Evolutionary conservation across 2,797 vertebrate genomes (phyloP).

Genomic region (Oryzias dopingdopingensis): DNA sequence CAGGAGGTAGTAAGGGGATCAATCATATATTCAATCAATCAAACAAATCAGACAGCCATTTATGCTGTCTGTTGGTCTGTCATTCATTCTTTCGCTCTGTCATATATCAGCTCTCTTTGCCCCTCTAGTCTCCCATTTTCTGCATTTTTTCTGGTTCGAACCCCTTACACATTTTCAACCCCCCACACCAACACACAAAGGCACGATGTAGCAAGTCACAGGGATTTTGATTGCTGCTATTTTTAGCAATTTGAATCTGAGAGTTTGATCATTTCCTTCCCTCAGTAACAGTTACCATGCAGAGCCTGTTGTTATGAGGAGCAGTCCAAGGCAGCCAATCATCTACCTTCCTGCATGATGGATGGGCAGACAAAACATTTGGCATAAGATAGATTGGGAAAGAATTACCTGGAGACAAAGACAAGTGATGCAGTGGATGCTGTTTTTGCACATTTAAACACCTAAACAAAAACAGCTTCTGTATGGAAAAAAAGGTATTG

Average conservation of each 20-base stretch:
- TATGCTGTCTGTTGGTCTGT: constrained; percentile 48
- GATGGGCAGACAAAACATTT: constrained; percentile 54
- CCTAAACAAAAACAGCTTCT: constrained; percentile 10
- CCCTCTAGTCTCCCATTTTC: constrained; percentile 11
- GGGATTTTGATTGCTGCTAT: constrained; percentile 71
- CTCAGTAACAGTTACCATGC: constrained; percentile 73
- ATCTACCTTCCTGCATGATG: constrained; percentile 56
- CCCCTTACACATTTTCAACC: constrained; percentile 5
- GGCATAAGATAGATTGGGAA: constrained; percentile 23
- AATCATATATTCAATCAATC: constrained; percentile 46
- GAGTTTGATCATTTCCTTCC: constrained; percentile 73
- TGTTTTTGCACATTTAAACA: constrained; percentile 35
- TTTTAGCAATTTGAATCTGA: constrained; percentile 72
- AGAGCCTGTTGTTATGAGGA: constrained; percentile 68
- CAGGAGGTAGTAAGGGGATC: constrained; percentile 59
- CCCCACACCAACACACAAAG: constrained; percentile 13
- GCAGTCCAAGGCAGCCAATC: constrained; percentile 61
- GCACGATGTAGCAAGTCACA: constrained; percentile 37
- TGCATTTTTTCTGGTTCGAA: constrained; percentile 23
- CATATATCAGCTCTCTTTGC: constrained; percentile 25
- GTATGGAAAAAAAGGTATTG: constrained; percentile 2
- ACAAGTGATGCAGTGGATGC: constrained; percentile 27
- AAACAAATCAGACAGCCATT: constrained; percentile 66
- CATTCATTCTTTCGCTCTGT: constrained; percentile 57
- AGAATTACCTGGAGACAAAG: constrained; percentile 16